A percentile compares a stretch with the other conserved stretches of the same genome.
Conservation (phyloP, 2,113 vertebrate genomes). For the rat (Rattus norvegicus) region GRCr8 NC_086033.1:36672001-36672500, state of each 20-base stretch:
- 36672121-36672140: slow-evolving; percentile 58
- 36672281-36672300: background rate
- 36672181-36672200: slow-evolving; percentile 36
- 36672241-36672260: background rate
- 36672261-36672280: background rate
- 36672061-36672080: slow-evolving; percentile 47
- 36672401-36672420: background rate
- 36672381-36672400: background rate
- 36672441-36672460: slow-evolving; percentile 47
- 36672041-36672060: slow-evolving; percentile 49
- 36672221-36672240: background rate
- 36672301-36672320: background rate
- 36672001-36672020: slow-evolving; percentile 77
- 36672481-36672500: slow-evolving; percentile 27
- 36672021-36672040: slow-evolving; percentile 74
- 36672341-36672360: background rate
- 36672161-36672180: slow-evolving; percentile 47
- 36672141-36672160: slow-evolving; percentile 65
- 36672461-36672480: slow-evolving; percentile 58
- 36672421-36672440: background rate
- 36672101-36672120: slow-evolving; percentile 54
- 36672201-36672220: background rate
- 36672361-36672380: background rate
- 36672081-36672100: slow-evolving; percentile 63
- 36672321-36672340: background rate